Percentiles rank a stretch among this genome's conserved stretches.
phyloP scores from a whole-genome alignment of 2,888 invertebrate species.

The Hoplodrina ambigua region DNA sequence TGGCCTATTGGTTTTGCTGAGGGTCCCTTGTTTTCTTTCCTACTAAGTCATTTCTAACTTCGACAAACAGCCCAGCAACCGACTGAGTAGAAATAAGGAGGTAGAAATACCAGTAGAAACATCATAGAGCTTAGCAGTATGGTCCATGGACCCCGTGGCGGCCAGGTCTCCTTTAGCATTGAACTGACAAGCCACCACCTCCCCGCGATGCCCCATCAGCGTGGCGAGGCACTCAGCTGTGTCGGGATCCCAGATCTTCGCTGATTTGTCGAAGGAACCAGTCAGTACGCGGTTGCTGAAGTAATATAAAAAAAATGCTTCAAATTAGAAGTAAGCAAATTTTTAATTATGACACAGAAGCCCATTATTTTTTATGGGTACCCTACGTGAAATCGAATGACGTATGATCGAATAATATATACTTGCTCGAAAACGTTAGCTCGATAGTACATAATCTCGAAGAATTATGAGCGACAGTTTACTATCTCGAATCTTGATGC shows the following conservation, averaged over 20 bases:
- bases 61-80: not conserved
- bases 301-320: not conserved
- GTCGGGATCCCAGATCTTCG: constrained; percentile 93
- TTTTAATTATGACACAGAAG: too few species aligned
- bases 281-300: constrained; percentile 93
- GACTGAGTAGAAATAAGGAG: too few species aligned
- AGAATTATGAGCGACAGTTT: too few species aligned
- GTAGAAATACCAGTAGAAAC: constrained; percentile 90
- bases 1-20: too few species aligned
- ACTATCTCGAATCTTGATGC: too few species aligned
- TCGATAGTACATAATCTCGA: too few species aligned
- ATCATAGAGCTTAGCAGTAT: constrained; percentile 93
- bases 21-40: not conserved
- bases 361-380: too few species aligned
- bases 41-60: not conserved
- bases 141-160: constrained; percentile 95
- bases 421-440: too few species aligned
- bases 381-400: too few species aligned
- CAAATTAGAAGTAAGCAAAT: too few species aligned
- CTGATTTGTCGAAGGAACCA: constrained; percentile 95
- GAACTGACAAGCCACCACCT: constrained; percentile 93
- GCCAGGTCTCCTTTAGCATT: constrained; percentile 92
- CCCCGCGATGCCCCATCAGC: constrained; percentile 94
- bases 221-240: constrained; percentile 92
- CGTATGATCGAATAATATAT: too few species aligned